A percentile compares a stretch with the other conserved stretches of the same genome.
phyloP scores from a whole-genome alignment of 2,888 invertebrate species.

The Frankliniella fusca region DNA sequence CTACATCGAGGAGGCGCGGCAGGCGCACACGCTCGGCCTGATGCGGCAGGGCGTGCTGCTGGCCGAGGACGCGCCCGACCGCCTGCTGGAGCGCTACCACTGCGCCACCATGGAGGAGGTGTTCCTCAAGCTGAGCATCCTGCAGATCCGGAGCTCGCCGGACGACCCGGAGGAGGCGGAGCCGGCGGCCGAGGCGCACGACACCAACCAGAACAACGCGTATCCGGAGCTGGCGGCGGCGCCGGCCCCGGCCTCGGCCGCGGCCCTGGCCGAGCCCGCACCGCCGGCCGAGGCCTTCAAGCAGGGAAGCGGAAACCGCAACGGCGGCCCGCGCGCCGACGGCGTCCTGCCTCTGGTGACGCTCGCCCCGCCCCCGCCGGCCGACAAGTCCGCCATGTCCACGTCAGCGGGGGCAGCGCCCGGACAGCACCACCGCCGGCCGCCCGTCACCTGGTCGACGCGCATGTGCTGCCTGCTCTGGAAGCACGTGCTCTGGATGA shows the following conservation, averaged over 20 bases:
- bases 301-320: background rate
- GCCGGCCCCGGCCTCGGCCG: background rate
- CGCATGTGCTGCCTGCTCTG: slow-evolving; percentile 36
- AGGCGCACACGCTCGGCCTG: slow-evolving; percentile 48
- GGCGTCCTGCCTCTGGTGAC: too few species aligned
- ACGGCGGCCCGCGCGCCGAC: too few species aligned
- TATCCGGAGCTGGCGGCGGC: background rate
- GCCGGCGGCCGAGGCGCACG: background rate
- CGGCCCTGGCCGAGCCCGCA: background rate
- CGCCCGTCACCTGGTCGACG: background rate
- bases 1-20: slow-evolving; percentile 40
- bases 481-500: slow-evolving; percentile 41
- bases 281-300: background rate
- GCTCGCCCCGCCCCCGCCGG: background rate
- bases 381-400: background rate
- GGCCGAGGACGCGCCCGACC: slow-evolving; percentile 49
- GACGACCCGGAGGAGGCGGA: background rate
- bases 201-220: background rate
- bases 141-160: background rate
- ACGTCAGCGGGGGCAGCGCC: too few species aligned
- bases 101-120: slow-evolving; percentile 50
- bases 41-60: slow-evolving; percentile 52
- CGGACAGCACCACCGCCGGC: too few species aligned
- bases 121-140: slow-evolving; percentile 50
- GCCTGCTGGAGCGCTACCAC: slow-evolving; percentile 45